Base-by-base conservation (phyloP, 2,888 invertebrate genomes). In the Gymnosoma rotundatum region DNA sequence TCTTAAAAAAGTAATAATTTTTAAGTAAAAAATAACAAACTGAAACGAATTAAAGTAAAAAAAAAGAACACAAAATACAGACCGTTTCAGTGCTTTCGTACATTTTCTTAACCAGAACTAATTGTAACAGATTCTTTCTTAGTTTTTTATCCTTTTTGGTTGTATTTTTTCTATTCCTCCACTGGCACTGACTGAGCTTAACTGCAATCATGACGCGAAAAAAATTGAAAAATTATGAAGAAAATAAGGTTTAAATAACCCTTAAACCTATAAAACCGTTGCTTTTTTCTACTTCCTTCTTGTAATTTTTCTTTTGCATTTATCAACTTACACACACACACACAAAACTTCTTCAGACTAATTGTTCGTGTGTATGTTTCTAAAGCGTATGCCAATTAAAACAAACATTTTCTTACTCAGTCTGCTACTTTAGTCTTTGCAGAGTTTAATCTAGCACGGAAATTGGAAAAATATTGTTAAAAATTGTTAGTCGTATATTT, bases 91-190 rank as follows among this genome's bases (percentile, higher is more conserved):
- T 78, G 73, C 75, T 79, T 70, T 73, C 74, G 63, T 63, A 82
- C 72, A 83, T 83, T 87, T 88, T 87, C 83, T 73, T 86, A 87
- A 88, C 88, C 90, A 88, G 88, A 89, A 89, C 90, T 88, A 90
- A 91, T 91, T 89, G 90, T 86, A 90, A 87, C 90, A 91, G 90
- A 90, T 90, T 91, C 88, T 86, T 87, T 50, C 38, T 66, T 61
- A 8, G 50, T 72, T 75, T 79, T 50, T 60, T 58, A 54, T 56
- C 50, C 36, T 66, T 50, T 50, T 50, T 48, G 5, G 48, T 50
- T 52, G 16, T 54, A 21, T 38, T 67, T 52, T 58, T 67, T 60
- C 1, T 36, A 32, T 42, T 69, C 73, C 45, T 69, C 18, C 20
- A 66, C 48, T 64, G 76, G 36, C 69, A 21, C 50, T 72, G 64